Evolutionary conservation across 1,140 invertebrate genomes (phyloP).

Genomic region (Gryon sp.): DNA sequence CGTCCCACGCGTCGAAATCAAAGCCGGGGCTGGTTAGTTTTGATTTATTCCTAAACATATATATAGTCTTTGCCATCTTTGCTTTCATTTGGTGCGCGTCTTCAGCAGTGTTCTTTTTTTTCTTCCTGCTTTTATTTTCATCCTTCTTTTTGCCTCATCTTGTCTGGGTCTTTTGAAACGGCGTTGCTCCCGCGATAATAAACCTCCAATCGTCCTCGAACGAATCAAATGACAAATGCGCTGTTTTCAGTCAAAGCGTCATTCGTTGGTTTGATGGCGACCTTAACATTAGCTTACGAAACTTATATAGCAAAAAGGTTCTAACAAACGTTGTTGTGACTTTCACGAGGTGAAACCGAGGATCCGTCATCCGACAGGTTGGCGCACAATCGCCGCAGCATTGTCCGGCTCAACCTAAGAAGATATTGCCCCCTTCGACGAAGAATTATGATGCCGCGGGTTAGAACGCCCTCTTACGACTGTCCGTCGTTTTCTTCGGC

Average conservation of each 20-base stretch:
- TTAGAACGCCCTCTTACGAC: constrained; percentile 59
- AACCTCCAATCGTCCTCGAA: constrained; percentile 47
- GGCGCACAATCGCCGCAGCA: constrained; percentile 64
- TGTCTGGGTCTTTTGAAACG: constrained; percentile 63
- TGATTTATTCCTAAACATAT: constrained; percentile 74
- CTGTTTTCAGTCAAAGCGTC: constrained; percentile 56
- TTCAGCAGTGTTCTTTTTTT: constrained; percentile 9
- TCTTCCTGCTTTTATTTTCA: background rate
- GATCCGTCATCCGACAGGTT: constrained; percentile 73
- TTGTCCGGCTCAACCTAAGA: constrained; percentile 60
- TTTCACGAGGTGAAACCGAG: constrained; percentile 74
- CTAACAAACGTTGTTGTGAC: constrained; percentile 77
- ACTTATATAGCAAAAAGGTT: constrained; percentile 29
- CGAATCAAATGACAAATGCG: constrained; percentile 72
- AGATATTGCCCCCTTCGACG: constrained; percentile 66
- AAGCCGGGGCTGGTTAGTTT: constrained; percentile 73
- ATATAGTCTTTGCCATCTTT: constrained; percentile 55
- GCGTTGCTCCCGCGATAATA: constrained; percentile 40
- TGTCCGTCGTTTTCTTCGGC: constrained; percentile 55
- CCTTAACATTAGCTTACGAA: constrained; percentile 71
- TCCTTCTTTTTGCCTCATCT: constrained; percentile 14
- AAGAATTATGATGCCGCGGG: constrained; percentile 60
- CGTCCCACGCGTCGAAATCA: constrained; percentile 73
- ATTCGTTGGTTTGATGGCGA: constrained; percentile 65
- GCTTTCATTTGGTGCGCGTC: constrained; percentile 67